Evolutionary conservation across 2,113 vertebrate genomes (phyloP), one percentile per base, ranked within the genome.

Genomic region (Hippocampus mohnikei): DNA sequence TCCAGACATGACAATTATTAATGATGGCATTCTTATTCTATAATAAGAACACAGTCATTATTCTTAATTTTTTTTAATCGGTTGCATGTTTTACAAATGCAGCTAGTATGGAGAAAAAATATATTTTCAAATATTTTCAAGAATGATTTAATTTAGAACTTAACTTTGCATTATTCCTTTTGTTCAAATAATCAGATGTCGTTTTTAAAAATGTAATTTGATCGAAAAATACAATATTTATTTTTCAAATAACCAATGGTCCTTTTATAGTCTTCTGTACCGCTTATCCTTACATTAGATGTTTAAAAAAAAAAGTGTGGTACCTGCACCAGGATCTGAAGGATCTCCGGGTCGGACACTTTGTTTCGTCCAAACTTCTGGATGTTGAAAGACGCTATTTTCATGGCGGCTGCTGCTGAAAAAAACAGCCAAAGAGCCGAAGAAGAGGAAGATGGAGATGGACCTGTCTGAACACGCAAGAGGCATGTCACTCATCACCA

Each of bases 301-400:
- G 13, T 44, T 12, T 13, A 44, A 44, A 44, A 44, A 44, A 44
- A 13, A 44, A 44, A 6, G 40, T 15, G 13, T 12, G 7, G 80
- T 76, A 91, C 91, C 88, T 88, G 78, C 0, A 73, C 56, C 46
- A 91, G 77, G 56, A 78, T 78, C 0, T 69, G 1, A 5, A 90
- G 69, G 18, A 87, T 50, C 0, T 86, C 53, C 21, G 81, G 70
- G 27, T 91, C 79, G 0, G 81, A 84, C 41, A 91, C 84, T 83
- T 91, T 91, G 12, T 21, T 82, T 7, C 12, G 70, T 12, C 90
- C 91, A 80, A 92, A 91, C 67, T 76, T 88, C 75, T 90, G 87
- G 70, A 86, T 75, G 74, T 92, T 92, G 16, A 91, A 92, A 0
- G 91, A 67, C n/a, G 89, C 88, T 0, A 92, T 67, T 69, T 90